Evolutionary conservation across 1,140 invertebrate genomes (phyloP).

Genomic region (Dendroctonus ponderosae): DNA sequence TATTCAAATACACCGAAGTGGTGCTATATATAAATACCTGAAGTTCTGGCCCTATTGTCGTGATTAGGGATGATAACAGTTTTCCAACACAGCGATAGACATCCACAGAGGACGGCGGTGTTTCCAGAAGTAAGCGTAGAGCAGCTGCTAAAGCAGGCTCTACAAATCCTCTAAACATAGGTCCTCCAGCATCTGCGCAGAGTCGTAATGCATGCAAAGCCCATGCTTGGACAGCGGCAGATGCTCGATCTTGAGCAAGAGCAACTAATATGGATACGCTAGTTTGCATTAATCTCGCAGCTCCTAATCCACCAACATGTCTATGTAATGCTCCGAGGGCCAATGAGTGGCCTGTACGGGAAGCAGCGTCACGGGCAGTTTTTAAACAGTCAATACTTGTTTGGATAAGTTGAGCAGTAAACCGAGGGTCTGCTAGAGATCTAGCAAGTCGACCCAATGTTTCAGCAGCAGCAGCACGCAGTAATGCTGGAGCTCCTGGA

Average conservation of each 20-base stretch:
- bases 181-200: conserved; percentile 96
- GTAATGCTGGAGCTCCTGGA: conserved; percentile 16
- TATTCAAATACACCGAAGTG: not conserved
- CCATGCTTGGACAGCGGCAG: conserved; percentile 93
- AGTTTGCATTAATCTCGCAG: conserved; percentile 88
- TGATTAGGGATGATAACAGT: conserved; percentile 89
- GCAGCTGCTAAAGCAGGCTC: conserved; percentile 89
- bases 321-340: conserved; percentile 90
- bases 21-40: conserved; percentile 59
- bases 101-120: conserved; percentile 87
- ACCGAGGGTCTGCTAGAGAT: conserved; percentile 79
- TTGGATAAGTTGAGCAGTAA: conserved; percentile 88
- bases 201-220: conserved; percentile 91
- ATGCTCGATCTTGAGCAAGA: conserved; percentile 88
- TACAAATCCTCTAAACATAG: conserved; percentile 96
- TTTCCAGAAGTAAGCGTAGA: conserved; percentile 84
- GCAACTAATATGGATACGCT: conserved; percentile 92
- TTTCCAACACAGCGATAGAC: conserved; percentile 94
- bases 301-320: conserved; percentile 88
- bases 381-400: conserved; percentile 88
- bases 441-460: conserved; percentile 87
- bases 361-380: conserved; percentile 83
- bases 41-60: conserved; percentile 96
- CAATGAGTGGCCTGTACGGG: conserved; percentile 87
- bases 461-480: conserved; percentile 69